A percentile compares a stretch with the other conserved stretches of the same genome.
These are phyloP conservation scores for Drosophila lini DNA, from an alignment of 1,140 invertebrate genomes.

Conservation along the genomic window DNA sequence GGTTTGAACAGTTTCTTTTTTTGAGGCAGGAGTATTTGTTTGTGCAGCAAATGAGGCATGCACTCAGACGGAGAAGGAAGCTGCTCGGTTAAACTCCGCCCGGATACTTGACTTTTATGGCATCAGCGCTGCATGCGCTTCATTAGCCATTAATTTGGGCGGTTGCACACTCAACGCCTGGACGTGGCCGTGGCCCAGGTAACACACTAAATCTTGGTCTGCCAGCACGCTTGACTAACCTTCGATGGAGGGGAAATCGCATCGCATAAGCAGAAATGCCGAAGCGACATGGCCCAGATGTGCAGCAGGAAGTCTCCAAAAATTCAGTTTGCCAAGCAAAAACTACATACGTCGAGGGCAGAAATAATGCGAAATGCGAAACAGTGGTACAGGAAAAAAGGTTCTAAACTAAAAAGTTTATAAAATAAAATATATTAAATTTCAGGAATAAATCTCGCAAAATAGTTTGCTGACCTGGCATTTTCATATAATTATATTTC, in stretches of 20 bases:
- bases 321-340: constrained; percentile 21
- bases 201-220: constrained; percentile 52
- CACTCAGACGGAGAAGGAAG: constrained; percentile 21
- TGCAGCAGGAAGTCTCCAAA: constrained; percentile 31
- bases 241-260: constrained; percentile 32
- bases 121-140: constrained; percentile 52
- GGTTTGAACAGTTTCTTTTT: constrained; percentile 27
- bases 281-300: constrained; percentile 29
- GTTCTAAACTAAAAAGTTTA: too few relatives aligned
- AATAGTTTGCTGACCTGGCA: too few relatives aligned
- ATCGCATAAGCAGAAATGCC: constrained; percentile 47
- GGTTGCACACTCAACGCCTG: constrained; percentile 33
- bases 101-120: constrained; percentile 67
- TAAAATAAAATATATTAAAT: too few relatives aligned
- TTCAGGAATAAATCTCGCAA: too few relatives aligned
- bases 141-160: constrained; percentile 76
- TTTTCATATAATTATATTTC: too few relatives aligned
- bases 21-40: constrained; percentile 42
- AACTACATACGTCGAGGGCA: constrained; percentile 15
- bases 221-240: constrained; percentile 45
- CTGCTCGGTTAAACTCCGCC: constrained; percentile 31
- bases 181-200: constrained; percentile 20
- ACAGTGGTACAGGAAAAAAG: background rate
- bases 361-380: background rate
- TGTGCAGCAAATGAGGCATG: constrained; percentile 70